Evolutionary conservation across 2,113 vertebrate species (phyloP).

Genomic region (Paraplagusia blochii): DNA sequence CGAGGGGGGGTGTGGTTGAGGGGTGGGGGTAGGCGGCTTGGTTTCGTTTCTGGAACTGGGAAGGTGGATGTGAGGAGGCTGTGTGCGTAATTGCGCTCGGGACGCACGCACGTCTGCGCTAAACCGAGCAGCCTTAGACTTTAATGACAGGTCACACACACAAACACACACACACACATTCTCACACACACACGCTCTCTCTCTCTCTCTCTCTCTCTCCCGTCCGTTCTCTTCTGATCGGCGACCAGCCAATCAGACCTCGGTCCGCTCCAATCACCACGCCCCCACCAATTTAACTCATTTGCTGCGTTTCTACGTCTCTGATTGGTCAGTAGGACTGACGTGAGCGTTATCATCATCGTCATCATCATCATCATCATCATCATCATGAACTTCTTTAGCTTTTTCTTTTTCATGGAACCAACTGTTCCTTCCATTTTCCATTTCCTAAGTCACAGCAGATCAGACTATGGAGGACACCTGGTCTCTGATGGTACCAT

Average conservation of each 20-base stretch:
- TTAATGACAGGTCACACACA: slow-evolving; percentile 21
- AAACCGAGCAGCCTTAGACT: slow-evolving; percentile 18
- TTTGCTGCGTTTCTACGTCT: not conserved
- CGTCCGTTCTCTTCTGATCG: no score
- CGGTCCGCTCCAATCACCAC: slow-evolving; percentile 48
- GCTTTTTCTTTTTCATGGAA: no score
- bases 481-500: no score
- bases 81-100: slow-evolving; percentile 55
- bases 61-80: slow-evolving; percentile 8
- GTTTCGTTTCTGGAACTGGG: no score
- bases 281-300: slow-evolving; percentile 21
- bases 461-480: no score
- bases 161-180: slow-evolving; percentile 3
- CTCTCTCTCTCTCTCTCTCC: no score
- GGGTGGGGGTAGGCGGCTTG: slow-evolving; percentile 1
- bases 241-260: slow-evolving; percentile 52
- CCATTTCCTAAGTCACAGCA: no score
- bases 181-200: not conserved
- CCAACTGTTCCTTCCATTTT: no score
- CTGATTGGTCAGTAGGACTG: slow-evolving; percentile 59
- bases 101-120: slow-evolving; percentile 25
- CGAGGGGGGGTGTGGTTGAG: not conserved
- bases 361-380: no score
- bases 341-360: no score
- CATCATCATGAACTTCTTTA: no score